Base-by-base conservation (phyloP, 2,113 vertebrate genomes). In the Aegithalos caudatus region DNA sequence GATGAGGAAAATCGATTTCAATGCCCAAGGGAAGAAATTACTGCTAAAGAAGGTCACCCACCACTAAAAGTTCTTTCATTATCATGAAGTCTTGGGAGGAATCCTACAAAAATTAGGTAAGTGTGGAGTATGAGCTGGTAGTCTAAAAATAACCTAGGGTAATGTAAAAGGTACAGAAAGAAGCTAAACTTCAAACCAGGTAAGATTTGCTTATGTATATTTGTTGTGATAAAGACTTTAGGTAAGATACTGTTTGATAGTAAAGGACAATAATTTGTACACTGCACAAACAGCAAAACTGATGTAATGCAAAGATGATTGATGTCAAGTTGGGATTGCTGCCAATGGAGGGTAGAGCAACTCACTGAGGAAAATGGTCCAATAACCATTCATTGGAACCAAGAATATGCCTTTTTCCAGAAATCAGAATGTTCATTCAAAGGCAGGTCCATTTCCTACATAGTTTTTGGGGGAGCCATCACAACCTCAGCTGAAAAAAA, bases 1-100 rank as follows among this genome's bases (percentile, higher is more conserved):
- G 54, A 96, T 17, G 92, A 97, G 85, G 74, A 97, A 98, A 97
- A 98, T 98, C 95, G 29, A 98, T 98, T 95, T 45, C 92, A 88
- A 65, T 64, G 84, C 97, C 95, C 97, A 96, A 79, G 84, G 96
- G 97, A 97, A 90, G 91, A 97, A 97, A 97, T 98, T 97, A 97
- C 86, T 76, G 48, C 94, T 96, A 66, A 82, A 95, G 91, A 88
- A 97, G 94, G 97, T 97, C 84, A 62, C 79, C 94, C 69, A 28
- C 86, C 70, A 95, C 87, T 61, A 33, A 87, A 82, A 38, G 88
- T 45, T 54, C 45, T 87, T 83, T 87, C 64, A 74, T 72, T 94
- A 88, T 96, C 73, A 67, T 14, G 56, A 57, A 87, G 74, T 35
- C 86, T 83, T 66, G 64, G 77, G 96, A 95, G 65, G 60, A 79